A percentile compares a stretch with the other conserved stretches of the same genome.
Conservation (phyloP, 2,888 invertebrate species). For the Athripsodes cinereus region DNA sequence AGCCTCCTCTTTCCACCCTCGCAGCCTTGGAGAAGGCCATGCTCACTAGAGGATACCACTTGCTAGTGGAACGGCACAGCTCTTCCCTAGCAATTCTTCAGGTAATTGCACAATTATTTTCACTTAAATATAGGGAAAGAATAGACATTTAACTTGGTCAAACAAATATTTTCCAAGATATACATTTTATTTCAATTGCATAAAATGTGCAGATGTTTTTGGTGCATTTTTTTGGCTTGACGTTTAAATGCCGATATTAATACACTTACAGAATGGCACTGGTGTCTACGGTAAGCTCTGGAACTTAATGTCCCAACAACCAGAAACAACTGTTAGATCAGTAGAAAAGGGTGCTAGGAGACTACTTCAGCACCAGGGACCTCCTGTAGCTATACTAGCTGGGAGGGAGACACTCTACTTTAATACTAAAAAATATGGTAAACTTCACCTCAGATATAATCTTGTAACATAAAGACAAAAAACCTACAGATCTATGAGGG, state of each 20-base stretch:
- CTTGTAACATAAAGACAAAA: no score
- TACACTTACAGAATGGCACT: slow-evolving; percentile 57
- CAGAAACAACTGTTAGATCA: slow-evolving; percentile 58
- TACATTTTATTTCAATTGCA: no score
- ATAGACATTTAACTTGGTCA: no score
- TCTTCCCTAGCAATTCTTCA: slow-evolving; percentile 65
- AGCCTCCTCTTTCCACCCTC: slow-evolving; percentile 61
- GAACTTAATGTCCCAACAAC: slow-evolving; percentile 57
- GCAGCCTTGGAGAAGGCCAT: slow-evolving; percentile 61
- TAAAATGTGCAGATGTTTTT: no score
- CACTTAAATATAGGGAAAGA: no score
- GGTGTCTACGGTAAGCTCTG: slow-evolving; percentile 67
- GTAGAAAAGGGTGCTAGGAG: slow-evolving; percentile 65
- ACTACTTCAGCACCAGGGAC: slow-evolving; percentile 47
- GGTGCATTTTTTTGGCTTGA: no score
- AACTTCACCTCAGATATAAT: no score
- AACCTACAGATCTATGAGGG: no score
- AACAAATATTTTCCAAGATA: no score
- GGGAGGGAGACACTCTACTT: slow-evolving; percentile 71
- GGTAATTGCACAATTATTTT: no score
- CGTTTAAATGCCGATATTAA: no score
- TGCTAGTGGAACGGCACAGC: slow-evolving; percentile 68
- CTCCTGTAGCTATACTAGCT: slow-evolving; percentile 60
- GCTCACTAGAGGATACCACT: slow-evolving; percentile 55
- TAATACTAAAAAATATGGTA: slow-evolving; percentile 70